Evolutionary conservation across 2,888 invertebrate genomes (phyloP).

Genomic region (Muschampia plurimacula): DNA sequence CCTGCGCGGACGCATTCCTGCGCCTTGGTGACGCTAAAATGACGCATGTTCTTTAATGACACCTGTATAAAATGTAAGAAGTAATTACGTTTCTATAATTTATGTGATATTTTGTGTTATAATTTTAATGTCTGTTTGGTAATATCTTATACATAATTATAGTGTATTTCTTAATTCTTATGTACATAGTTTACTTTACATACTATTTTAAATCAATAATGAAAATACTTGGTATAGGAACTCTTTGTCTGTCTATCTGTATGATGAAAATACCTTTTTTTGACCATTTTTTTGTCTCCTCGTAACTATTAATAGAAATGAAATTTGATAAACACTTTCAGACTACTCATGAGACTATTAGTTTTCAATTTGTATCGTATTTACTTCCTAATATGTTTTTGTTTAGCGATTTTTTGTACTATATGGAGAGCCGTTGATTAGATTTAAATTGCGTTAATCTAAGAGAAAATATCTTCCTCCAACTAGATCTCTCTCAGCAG

Average conservation of each 20-base stretch:
- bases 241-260: no score
- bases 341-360: neutral
- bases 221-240: no score
- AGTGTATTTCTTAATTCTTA: no score
- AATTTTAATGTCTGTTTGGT: no score
- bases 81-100: no score
- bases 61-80: no score
- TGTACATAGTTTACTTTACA: no score
- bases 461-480: conserved; percentile 17
- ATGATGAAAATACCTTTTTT: neutral
- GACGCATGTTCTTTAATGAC: neutral
- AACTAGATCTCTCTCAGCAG: conserved; percentile 20
- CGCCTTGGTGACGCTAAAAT: conserved; percentile 1
- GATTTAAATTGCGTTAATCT: conserved; percentile 23
- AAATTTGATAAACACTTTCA: neutral
- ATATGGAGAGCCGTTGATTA: conserved; percentile 23
- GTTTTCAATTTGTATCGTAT: neutral
- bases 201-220: no score
- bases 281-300: neutral
- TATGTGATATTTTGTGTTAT: no score
- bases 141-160: no score
- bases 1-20: conserved; percentile 12
- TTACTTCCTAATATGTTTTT: neutral
- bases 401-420: neutral
- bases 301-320: neutral